phyloP scores from a whole-genome alignment of 2,113 vertebrate genomes.

The Podarcis muralis region DNA sequence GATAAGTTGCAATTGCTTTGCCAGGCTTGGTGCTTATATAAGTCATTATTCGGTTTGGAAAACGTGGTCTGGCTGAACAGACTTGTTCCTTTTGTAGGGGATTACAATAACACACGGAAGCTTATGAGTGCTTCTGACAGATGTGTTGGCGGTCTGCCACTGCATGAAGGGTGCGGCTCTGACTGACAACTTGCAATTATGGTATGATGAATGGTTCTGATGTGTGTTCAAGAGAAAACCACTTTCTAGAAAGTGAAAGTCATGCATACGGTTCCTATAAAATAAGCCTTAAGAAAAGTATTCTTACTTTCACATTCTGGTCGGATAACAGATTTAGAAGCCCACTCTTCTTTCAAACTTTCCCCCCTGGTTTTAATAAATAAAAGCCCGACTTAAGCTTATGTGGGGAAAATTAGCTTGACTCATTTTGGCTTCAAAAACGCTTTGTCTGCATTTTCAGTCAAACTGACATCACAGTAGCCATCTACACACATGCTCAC shows the following conservation, averaged over 20 bases:
- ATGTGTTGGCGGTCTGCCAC: constrained; percentile 86
- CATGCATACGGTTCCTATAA: constrained; percentile 79
- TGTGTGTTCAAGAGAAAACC: constrained; percentile 84
- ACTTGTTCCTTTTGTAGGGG: constrained; percentile 81
- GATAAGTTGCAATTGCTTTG: constrained; percentile 67
- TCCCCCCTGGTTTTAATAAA: constrained; percentile 78
- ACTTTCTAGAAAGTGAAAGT: constrained; percentile 85
- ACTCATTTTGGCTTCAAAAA: constrained; percentile 73
- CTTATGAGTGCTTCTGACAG: constrained; percentile 84
- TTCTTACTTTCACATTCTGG: constrained; percentile 68
- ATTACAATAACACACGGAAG: constrained; percentile 87
- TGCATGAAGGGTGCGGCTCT: constrained; percentile 80
- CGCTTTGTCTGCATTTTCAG: constrained; percentile 74
- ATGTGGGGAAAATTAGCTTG: constrained; percentile 72
- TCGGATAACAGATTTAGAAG: constrained; percentile 68
- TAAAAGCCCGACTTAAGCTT: constrained; percentile 71
- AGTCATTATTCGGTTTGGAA: constrained; percentile 77
- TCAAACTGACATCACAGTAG: constrained; percentile 70
- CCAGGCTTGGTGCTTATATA: constrained; percentile 68
- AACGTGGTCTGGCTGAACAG: constrained; percentile 79
- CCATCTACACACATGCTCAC: constrained; percentile 56
- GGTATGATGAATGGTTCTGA: constrained; percentile 82
- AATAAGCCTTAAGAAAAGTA: constrained; percentile 73
- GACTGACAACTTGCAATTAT: constrained; percentile 83
- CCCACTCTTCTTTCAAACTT: constrained; percentile 62